Conservation (phyloP, 2,888 invertebrate genomes). For the Chrysolina haemoptera region DNA sequence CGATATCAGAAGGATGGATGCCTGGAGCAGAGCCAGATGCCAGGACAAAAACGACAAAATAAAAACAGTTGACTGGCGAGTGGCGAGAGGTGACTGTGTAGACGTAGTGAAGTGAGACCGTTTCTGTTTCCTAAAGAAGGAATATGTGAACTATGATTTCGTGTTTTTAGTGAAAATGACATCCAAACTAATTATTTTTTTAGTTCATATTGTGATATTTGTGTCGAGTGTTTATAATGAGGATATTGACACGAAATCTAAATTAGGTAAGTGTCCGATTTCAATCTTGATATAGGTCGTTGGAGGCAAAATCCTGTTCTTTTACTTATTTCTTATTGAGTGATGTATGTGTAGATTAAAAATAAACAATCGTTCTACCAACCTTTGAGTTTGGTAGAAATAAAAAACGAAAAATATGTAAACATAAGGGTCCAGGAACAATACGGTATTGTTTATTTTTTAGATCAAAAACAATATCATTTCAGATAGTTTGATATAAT, state of each 20-base stretch:
- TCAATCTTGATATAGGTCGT: not conserved
- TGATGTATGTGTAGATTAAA: not conserved
- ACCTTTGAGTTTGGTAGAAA: not conserved
- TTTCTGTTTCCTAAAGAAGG: conserved; percentile 30
- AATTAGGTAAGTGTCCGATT: conserved; percentile 53
- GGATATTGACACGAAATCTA: conserved; percentile 52
- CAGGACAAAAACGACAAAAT: conserved; percentile 33
- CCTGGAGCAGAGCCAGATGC: conserved; percentile 18
- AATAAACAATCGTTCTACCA: not conserved
- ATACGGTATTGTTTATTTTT: too few relatives aligned
- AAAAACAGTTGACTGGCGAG: conserved; percentile 31
- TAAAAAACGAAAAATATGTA: not conserved
- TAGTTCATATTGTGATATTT: conserved; percentile 53
- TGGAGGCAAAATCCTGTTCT: conserved; percentile 1
- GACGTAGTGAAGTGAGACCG: not conserved
- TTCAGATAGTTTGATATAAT: too few relatives aligned
- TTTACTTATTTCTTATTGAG: not conserved
- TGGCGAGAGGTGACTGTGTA: conserved; percentile 9
- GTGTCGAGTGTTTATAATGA: conserved; percentile 51
- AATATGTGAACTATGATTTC: conserved; percentile 45
- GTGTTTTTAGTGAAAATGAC: conserved; percentile 56
- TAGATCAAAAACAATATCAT: too few relatives aligned
- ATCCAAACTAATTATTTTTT: conserved; percentile 55
- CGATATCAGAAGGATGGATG: conserved; percentile 4
- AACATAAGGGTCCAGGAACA: too few relatives aligned